Base-by-base conservation (phyloP, 2,888 invertebrate species). In the Nysson spinosus region DNA sequence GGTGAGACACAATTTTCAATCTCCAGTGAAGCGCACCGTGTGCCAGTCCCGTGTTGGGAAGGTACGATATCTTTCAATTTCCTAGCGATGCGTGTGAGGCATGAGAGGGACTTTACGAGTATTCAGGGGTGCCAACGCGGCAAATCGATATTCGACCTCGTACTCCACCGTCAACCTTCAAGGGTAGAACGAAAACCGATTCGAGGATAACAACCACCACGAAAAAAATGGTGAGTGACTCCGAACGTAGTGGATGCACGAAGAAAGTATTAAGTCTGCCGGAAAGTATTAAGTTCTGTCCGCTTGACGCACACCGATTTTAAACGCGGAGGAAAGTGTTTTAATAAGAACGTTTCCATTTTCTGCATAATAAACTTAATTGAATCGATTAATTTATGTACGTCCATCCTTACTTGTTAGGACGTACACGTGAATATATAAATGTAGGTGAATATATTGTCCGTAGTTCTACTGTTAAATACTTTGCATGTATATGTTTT, bases 81-180 rank as follows among this genome's bases (percentile, higher is more conserved):
- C 75, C 74, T 61, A 65, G 50, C 65, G 73, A 68, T 69, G 75
- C 72, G 71, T 77, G 74, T 70, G 78, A 77, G 72, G 72, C 61
- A 71, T 62, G 72, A 61, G 69, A n/a, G n/a, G n/a, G n/a, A 69
- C 69, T 76, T 70, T 76, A 72, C 67, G 72, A 71, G 72, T 64
- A 75, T 77, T 70, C 74, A 62, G 63, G 70, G 67, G 71, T 78
- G 80, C 79, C 70, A 73, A 79, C 75, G 76, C 70, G 71, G 76
- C 79, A 75, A 77, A 82, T 82, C 82, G 80, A 82, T 82, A 81
- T 77, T 75, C 80, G 72, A 75, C 77, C 75, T 75, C 75, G 72
- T 75, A 70, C 75, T 75, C 72, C 34, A 54, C 35, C 52, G 32
- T 37, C 49, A 51, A 34, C 26, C 14, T 14, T 16, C 51, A 37